phyloP scores from a whole-genome alignment of 2,113 vertebrate genomes.

The Nestor notabilis region DNA sequence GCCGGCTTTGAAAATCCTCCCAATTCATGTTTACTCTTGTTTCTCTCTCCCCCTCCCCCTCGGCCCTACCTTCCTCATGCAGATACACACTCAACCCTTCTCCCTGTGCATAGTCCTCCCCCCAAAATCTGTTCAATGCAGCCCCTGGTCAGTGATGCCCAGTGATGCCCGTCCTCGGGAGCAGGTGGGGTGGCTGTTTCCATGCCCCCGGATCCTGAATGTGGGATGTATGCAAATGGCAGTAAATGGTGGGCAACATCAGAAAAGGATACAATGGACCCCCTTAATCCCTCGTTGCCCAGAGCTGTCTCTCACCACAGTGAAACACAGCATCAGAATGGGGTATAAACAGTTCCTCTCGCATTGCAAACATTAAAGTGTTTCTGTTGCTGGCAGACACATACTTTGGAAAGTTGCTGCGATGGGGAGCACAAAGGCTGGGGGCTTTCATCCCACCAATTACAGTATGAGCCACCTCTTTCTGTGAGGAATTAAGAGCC shows the following conservation, averaged over 20 bases:
- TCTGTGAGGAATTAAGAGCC: neutral
- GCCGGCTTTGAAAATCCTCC: slow-evolving; percentile 50
- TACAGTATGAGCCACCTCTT: neutral
- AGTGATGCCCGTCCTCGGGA: accelerated
- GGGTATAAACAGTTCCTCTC: neutral
- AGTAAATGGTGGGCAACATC: neutral
- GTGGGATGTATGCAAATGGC: neutral
- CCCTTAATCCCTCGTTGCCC: slow-evolving; percentile 25
- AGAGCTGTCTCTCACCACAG: neutral
- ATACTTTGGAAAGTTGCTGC: neutral
- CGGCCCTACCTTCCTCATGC: neutral
- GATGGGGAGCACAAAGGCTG: neutral
- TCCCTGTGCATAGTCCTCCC: accelerated
- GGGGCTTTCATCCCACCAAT: neutral
- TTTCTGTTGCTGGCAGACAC: neutral
- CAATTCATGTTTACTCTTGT: slow-evolving; percentile 28
- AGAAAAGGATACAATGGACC: slow-evolving; percentile 24
- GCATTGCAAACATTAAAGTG: neutral
- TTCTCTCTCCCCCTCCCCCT: neutral
- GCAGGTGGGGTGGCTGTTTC: neutral
- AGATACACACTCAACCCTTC: neutral
- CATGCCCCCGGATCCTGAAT: neutral
- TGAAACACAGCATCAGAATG: neutral
- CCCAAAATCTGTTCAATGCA: neutral
- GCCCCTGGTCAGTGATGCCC: accelerated